phyloP scores from a whole-genome alignment of 2,113 vertebrate genomes.

The Cercocebus atys region DNA sequence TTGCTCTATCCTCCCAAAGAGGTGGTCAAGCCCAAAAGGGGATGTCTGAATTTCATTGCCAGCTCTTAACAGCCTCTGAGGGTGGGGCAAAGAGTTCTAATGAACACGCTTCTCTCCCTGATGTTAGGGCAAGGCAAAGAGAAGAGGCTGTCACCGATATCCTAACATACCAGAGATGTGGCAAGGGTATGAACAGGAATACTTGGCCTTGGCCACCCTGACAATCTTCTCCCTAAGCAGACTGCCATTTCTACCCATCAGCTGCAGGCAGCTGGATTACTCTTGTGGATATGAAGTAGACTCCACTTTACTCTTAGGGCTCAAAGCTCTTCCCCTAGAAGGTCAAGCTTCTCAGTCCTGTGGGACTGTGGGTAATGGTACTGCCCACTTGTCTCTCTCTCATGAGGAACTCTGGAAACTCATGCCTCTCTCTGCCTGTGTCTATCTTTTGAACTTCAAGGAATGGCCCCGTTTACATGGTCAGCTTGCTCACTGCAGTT shows the following conservation, averaged over 20 bases:
- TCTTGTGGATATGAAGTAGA: conserved; percentile 7
- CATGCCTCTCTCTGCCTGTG: not conserved
- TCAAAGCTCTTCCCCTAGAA: conserved; percentile 6
- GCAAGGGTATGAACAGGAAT: not conserved
- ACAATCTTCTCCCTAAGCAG: not conserved
- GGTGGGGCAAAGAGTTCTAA: not conserved
- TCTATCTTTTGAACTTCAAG: not conserved
- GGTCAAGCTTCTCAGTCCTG: conserved; percentile 5
- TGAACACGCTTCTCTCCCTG: not conserved
- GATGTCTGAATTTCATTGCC: not conserved
- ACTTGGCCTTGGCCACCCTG: not conserved
- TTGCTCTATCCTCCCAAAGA: not conserved
- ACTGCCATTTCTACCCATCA: not conserved
- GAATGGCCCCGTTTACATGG: not conserved
- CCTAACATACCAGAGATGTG: not conserved
- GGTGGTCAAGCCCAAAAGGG: not conserved
- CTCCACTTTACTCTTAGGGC: not conserved
- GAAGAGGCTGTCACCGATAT: not conserved
- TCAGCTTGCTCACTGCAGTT: not conserved
- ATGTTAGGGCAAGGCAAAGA: not conserved
- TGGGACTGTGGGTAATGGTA: not conserved
- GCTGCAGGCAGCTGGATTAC: not conserved
- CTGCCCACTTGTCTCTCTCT: not conserved
- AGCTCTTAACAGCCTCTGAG: not conserved
- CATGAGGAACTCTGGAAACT: not conserved